Evolutionary conservation across 2,113 vertebrate genomes (phyloP).

Genomic region (Colaptes auratus): DNA sequence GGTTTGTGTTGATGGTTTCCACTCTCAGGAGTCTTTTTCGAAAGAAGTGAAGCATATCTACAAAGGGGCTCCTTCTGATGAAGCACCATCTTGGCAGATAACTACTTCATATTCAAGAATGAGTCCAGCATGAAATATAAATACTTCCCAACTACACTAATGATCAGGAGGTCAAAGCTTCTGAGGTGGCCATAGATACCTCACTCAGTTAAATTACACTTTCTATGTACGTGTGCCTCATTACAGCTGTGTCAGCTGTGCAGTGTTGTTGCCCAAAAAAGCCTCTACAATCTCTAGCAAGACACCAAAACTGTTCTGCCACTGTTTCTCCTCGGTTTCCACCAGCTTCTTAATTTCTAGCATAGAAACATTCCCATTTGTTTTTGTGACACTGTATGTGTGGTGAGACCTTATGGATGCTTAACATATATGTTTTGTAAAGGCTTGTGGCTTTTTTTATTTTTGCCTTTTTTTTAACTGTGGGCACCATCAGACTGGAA

Average conservation of each 20-base stretch:
- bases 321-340: conserved; percentile 8
- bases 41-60: background rate
- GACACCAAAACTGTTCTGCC: background rate
- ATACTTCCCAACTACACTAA: background rate
- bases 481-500: conserved; percentile 19
- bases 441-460: background rate
- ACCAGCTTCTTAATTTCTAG: conserved; percentile 33
- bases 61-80: background rate
- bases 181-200: background rate
- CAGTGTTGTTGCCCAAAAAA: background rate
- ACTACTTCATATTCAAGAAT: background rate
- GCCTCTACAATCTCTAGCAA: background rate
- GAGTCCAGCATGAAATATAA: background rate
- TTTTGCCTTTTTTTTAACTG: background rate
- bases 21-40: background rate
- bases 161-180: background rate
- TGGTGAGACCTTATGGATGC: conserved; percentile 27
- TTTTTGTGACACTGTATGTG: conserved; percentile 32
- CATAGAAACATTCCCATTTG: conserved; percentile 23
- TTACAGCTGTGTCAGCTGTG: background rate
- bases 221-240: background rate
- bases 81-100: background rate
- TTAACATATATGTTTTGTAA: conserved; percentile 51
- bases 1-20: background rate
- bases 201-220: background rate